Percentiles rank a stretch among this genome's conserved stretches.
Conservation (phyloP, 2,888 invertebrate species). For the Acleris holmiana region DNA sequence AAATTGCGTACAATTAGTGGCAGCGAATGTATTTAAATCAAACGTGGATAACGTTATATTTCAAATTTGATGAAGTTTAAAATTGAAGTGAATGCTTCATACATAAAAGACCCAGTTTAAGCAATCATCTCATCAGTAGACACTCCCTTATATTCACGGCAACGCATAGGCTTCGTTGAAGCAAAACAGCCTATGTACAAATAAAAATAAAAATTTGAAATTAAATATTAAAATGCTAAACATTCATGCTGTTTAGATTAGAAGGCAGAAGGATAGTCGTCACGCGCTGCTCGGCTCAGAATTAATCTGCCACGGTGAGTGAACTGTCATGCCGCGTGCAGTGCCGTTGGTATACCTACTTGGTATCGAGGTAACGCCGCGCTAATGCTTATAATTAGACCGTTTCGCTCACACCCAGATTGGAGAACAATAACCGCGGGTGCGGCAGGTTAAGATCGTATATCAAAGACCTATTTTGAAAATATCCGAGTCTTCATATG, state of each 20-base stretch:
- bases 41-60: no score
- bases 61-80: no score
- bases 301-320: conserved; percentile 55
- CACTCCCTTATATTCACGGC: conserved; percentile 1
- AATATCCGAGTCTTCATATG: background rate
- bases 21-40: no score
- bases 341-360: background rate
- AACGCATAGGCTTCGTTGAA: no score
- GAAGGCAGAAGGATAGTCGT: conserved; percentile 29
- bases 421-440: conserved; percentile 18
- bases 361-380: conserved; percentile 17
- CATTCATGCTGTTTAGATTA: background rate
- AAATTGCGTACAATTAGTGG: no score
- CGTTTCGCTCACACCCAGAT: conserved; percentile 22
- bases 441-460: conserved; percentile 1
- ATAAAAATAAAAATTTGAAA: no score
- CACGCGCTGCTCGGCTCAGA: conserved; percentile 39
- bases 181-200: no score
- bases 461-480: background rate
- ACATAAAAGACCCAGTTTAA: background rate
- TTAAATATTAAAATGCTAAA: background rate
- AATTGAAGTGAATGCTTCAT: background rate
- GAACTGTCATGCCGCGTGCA: conserved; percentile 52
- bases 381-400: conserved; percentile 36
- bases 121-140: background rate